Percentiles rank a stretch among this genome's conserved stretches.
Conservation (phyloP, 2,888 invertebrate species). For the Pheosia gnoma region DNA sequence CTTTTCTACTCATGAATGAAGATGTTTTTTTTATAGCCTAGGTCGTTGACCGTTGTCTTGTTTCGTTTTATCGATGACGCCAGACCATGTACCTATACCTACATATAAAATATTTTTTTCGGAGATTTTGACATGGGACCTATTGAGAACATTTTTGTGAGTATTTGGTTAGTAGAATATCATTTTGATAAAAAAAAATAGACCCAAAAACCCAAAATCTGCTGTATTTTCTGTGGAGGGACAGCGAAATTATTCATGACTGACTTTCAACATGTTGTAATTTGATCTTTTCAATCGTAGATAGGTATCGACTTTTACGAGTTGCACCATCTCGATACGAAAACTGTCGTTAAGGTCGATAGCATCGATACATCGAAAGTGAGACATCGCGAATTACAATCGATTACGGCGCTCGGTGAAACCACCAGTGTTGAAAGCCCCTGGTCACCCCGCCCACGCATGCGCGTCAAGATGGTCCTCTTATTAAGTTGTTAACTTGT, state of each 20-base stretch:
- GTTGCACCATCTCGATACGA: background rate
- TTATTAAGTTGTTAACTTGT: conserved; percentile 59
- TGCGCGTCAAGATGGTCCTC: conserved; percentile 45
- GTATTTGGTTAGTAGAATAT: too few relatives aligned
- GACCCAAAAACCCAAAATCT: too few relatives aligned
- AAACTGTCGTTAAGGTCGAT: conserved; percentile 25
- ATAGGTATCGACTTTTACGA: background rate
- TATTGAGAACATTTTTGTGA: too few relatives aligned
- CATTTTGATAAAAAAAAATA: too few relatives aligned
- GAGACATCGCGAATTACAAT: conserved; percentile 56
- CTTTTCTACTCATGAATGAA: conserved; percentile 1
- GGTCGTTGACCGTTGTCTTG: background rate
- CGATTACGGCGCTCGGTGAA: conserved; percentile 57
- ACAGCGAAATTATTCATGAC: background rate
- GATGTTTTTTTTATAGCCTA: background rate
- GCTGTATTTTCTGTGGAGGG: too few relatives aligned
- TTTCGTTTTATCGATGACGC: background rate
- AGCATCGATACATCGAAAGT: conserved; percentile 50
- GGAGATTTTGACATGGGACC: too few relatives aligned
- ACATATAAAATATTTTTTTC: too few relatives aligned
- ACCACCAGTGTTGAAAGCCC: conserved; percentile 49
- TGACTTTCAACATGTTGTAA: background rate
- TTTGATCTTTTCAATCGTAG: background rate
- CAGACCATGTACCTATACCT: background rate
- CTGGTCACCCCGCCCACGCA: conserved; percentile 52